These are phyloP conservation scores for Batillaria attramentaria DNA, from an alignment of 1,140 invertebrate species.

Conservation along the genomic window DNA sequence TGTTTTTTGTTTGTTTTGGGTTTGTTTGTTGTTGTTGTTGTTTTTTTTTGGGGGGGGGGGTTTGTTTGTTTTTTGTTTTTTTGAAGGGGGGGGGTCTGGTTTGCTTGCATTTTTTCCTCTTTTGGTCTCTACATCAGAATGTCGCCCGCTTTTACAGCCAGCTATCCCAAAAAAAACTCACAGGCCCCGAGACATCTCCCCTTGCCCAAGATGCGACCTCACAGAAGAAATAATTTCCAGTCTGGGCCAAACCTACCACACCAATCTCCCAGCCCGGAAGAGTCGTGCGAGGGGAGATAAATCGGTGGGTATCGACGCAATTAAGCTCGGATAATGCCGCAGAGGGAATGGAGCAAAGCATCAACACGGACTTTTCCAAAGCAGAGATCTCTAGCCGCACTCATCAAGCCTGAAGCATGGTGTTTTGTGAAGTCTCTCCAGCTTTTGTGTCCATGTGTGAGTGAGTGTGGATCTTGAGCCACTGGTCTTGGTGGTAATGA, in stretches of 20 bases:
- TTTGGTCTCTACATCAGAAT: too few species aligned
- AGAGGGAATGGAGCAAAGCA: constrained; percentile 6
- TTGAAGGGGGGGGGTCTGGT: neutral
- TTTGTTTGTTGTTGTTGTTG: neutral
- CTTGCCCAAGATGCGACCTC: neutral
- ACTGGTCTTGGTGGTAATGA: too few species aligned
- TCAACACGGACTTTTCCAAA: constrained; percentile 15
- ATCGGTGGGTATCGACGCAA: constrained; percentile 14
- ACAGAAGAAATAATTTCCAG: constrained; percentile 15
- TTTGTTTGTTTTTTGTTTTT: neutral
- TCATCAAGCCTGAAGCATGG: too few species aligned
- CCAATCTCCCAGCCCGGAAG: constrained; percentile 15
- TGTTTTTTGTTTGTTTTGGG: neutral
- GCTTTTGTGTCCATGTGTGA: too few species aligned
- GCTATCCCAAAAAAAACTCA: too few species aligned
- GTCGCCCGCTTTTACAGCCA: too few species aligned
- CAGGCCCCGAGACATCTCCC: too few species aligned
- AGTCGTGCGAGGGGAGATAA: constrained; percentile 7
- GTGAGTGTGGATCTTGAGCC: too few species aligned
- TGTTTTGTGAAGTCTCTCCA: too few species aligned
- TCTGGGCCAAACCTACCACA: constrained; percentile 1
- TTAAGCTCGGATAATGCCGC: constrained; percentile 17
- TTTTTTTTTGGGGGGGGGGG: neutral
- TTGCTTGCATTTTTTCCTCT: too few species aligned
- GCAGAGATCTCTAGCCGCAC: too few species aligned